A percentile compares a stretch with the other conserved stretches of the same genome.
Conservation (phyloP, 2,888 invertebrate species). For the Dryomyza anilis region DNA sequence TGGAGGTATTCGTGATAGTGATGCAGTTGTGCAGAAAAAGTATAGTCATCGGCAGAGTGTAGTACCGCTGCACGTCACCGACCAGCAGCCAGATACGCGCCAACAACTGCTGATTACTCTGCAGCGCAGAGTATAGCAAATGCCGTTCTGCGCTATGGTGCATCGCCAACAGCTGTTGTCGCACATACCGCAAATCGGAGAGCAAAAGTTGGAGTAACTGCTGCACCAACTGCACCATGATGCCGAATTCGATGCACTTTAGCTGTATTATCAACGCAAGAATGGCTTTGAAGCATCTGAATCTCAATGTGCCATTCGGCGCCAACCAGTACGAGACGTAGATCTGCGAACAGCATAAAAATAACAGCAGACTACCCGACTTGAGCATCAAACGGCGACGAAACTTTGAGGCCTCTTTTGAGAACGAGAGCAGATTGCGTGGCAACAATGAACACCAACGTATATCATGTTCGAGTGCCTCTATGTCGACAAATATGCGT, state of each 20-base stretch:
- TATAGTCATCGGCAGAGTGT: conserved; percentile 41
- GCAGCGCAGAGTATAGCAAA: conserved; percentile 40
- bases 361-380: conserved; percentile 36
- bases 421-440: neutral
- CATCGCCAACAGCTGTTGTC: conserved; percentile 16
- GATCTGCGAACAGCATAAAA: conserved; percentile 25
- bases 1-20: conserved; percentile 42
- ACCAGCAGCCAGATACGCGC: conserved; percentile 46
- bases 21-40: conserved; percentile 44
- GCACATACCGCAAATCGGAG: conserved; percentile 34
- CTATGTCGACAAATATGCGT: conserved; percentile 37
- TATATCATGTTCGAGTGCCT: conserved; percentile 42
- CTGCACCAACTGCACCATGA: conserved; percentile 40
- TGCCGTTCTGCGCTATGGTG: too few species aligned
- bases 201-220: conserved; percentile 42
- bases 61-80: conserved; percentile 43
- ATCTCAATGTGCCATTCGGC: conserved; percentile 12
- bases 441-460: conserved; percentile 8
- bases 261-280: conserved; percentile 37
- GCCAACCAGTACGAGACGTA: conserved; percentile 28
- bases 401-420: too few species aligned
- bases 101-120: conserved; percentile 42
- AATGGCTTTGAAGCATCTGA: conserved; percentile 35
- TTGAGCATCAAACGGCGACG: conserved; percentile 27
- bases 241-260: conserved; percentile 43